Evolutionary conservation across 2,888 invertebrate species (phyloP), one percentile per base, ranked within the genome.

Genomic region (Plusia festucae): DNA sequence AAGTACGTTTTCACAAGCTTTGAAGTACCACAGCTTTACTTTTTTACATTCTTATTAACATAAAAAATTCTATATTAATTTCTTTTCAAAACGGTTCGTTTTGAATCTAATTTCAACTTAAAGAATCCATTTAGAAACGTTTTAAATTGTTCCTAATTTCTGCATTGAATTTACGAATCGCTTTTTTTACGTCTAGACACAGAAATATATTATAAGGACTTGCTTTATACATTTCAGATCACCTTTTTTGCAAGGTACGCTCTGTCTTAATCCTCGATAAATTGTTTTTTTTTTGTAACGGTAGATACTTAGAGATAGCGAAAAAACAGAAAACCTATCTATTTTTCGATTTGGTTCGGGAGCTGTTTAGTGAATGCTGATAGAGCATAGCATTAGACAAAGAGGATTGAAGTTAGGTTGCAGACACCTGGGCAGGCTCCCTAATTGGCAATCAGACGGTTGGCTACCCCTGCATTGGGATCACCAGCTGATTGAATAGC

Each of bases 391-490:
- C 72, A 69, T 84, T 83, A 85, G 76, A 83, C 81, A 75, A 82
- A 84, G 76, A 77, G 79, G 74, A 82, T 80, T 78, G 74, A 71
- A 81, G 79, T 60, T 56, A 57, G 65, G 58, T 74, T 65, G 66
- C 76, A 76, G 76, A 82, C 86, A 89, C 88, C 88, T 89, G 88
- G 79, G 69, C 75, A 75, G 78, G 73, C 77, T 73, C 68, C 77
- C 79, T 88, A 88, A 89, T 90, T 90, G 88, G 76, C 87, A 89
- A 88, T 90, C 88, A 88, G 85, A 86, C 85, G 86, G 85, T 83
- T 85, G 82, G 80, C 79, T 82, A 82, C 84, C 81, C 68, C 70
- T 69, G 70, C 72, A 76, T 72, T 65, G 60, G 54, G 63, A 73
- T 69, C 73, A 67, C 34, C 18, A 53, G 51, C 64, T 65, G 69